A percentile compares a stretch with the other conserved stretches of the same genome.
Evolutionary conservation across 2,888 invertebrate species (phyloP).

Genomic region (Caprella mutica): DNA sequence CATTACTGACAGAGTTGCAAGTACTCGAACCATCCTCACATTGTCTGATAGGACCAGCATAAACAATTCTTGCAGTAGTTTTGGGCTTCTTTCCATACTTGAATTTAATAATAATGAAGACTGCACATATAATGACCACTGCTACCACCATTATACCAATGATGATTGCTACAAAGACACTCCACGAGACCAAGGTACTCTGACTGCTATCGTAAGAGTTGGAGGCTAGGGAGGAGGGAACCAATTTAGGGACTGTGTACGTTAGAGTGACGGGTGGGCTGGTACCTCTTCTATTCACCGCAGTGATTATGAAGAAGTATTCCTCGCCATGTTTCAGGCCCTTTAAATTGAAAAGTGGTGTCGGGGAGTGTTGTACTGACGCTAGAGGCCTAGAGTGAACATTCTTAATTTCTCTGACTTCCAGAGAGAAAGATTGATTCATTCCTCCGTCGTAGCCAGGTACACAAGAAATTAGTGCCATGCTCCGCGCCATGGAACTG

Average conservation of each 20-base stretch:
- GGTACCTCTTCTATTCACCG: slow-evolving; percentile 19
- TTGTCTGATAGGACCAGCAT: slow-evolving; percentile 15
- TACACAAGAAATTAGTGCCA: slow-evolving; percentile 1
- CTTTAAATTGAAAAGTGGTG: background rate
- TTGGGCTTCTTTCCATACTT: slow-evolving; percentile 12
- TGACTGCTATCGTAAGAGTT: slow-evolving; percentile 9
- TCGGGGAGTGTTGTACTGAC: slow-evolving; percentile 10
- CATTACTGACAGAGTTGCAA: too few species aligned
- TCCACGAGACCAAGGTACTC: slow-evolving; percentile 11
- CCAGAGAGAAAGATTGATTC: slow-evolving; percentile 7
- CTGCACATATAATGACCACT: slow-evolving; percentile 13
- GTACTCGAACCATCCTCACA: slow-evolving; percentile 1
- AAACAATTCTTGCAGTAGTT: slow-evolving; percentile 16
- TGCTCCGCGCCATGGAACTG: slow-evolving; percentile 9
- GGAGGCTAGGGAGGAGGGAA: slow-evolving; percentile 14
- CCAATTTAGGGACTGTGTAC: slow-evolving; percentile 13
- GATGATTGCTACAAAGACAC: slow-evolving; percentile 19
- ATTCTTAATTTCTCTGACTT: slow-evolving; percentile 10
- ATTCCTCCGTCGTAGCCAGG: slow-evolving; percentile 15
- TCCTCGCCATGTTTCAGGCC: slow-evolving; percentile 16
- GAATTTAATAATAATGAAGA: slow-evolving; percentile 9
- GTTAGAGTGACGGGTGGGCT: slow-evolving; percentile 20
- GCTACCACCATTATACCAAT: slow-evolving; percentile 18
- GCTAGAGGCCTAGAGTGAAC: slow-evolving; percentile 9
- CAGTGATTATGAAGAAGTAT: slow-evolving; percentile 22